Percentiles rank a stretch among this genome's conserved stretches.
Conservation (phyloP, 2,888 invertebrate genomes). For the Arrhopalites spinosus region DNA sequence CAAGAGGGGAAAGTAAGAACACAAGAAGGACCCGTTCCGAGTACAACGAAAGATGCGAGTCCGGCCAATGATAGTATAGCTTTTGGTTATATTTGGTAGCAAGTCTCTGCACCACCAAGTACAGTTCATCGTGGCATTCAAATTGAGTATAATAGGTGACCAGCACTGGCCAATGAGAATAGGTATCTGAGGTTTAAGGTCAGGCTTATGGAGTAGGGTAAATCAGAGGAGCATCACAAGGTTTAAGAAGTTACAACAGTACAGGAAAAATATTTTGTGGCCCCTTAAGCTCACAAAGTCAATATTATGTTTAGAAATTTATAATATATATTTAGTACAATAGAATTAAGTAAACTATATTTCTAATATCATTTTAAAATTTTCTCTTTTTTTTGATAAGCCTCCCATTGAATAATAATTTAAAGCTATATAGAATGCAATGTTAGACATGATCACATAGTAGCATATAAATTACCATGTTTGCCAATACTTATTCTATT, state of each 20-base stretch:
- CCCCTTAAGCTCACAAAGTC: conserved; percentile 44
- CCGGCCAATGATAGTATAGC: conserved; percentile 39
- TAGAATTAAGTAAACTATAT: not conserved
- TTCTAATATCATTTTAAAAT: not conserved
- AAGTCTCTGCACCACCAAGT: conserved; percentile 37
- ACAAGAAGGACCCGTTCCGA: conserved; percentile 36
- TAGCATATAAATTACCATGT: no score
- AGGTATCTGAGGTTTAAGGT: conserved; percentile 34
- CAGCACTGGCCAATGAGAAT: conserved; percentile 43
- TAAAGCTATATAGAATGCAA: conserved; percentile 19
- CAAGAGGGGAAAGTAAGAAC: conserved; percentile 32
- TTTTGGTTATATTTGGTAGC: conserved; percentile 35
- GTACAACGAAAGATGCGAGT: conserved; percentile 40
- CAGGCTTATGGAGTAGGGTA: conserved; percentile 28
- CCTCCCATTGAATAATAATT: not conserved
- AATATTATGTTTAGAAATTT: conserved; percentile 19
- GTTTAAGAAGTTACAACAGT: conserved; percentile 30
- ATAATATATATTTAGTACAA: conserved; percentile 5
- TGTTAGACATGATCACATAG: conserved; percentile 1
- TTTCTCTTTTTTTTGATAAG: not conserved
- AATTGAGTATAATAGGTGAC: conserved; percentile 35
- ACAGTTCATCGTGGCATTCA: conserved; percentile 41
- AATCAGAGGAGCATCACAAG: conserved; percentile 39
- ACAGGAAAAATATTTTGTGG: conserved; percentile 38
- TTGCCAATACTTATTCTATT: conserved; percentile 3